Percentiles rank a stretch among this genome's conserved stretches.
Evolutionary conservation across 1,140 invertebrate genomes (phyloP).

Genomic region (Drosophila malerkotliana): DNA sequence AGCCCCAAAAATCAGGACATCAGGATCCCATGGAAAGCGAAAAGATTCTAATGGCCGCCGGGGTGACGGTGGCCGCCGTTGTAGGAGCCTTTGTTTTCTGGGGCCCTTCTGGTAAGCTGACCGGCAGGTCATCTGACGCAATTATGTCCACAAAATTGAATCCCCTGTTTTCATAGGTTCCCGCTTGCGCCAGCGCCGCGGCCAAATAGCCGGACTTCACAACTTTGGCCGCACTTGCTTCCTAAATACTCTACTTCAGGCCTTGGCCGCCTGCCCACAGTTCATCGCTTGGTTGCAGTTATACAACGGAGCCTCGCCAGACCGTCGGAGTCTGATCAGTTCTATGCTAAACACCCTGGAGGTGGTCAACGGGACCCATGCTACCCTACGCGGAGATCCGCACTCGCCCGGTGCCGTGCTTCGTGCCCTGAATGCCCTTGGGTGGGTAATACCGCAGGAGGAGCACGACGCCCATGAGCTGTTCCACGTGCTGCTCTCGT

Average conservation of each 20-base stretch:
- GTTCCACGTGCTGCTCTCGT: constrained; percentile 93
- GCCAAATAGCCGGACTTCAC: constrained; percentile 90
- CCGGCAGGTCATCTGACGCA: background rate
- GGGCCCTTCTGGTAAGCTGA: constrained; percentile 87
- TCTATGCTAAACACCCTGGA: constrained; percentile 88
- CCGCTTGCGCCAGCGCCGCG: constrained; percentile 86
- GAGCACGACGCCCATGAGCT: constrained; percentile 97
- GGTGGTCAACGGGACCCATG: constrained; percentile 91
- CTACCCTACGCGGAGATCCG: constrained; percentile 88
- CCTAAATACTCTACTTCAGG: constrained; percentile 93
- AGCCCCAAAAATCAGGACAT: background rate
- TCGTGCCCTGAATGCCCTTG: constrained; percentile 88
- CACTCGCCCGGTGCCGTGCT: constrained; percentile 90
- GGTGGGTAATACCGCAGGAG: constrained; percentile 94
- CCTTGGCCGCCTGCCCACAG: constrained; percentile 90
- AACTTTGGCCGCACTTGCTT: constrained; percentile 95
- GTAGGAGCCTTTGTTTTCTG: constrained; percentile 91
- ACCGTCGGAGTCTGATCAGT: constrained; percentile 87
- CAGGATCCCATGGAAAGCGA: constrained; percentile 75
- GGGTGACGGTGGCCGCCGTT: constrained; percentile 89
- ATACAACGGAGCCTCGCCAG: constrained; percentile 84
- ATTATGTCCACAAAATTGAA: background rate
- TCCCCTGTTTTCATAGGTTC: constrained; percentile 71
- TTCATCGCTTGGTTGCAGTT: constrained; percentile 92
- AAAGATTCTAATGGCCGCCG: constrained; percentile 87